Evolutionary conservation across 2,888 invertebrate genomes (phyloP).

Genomic region (Halocaridina rubra): DNA sequence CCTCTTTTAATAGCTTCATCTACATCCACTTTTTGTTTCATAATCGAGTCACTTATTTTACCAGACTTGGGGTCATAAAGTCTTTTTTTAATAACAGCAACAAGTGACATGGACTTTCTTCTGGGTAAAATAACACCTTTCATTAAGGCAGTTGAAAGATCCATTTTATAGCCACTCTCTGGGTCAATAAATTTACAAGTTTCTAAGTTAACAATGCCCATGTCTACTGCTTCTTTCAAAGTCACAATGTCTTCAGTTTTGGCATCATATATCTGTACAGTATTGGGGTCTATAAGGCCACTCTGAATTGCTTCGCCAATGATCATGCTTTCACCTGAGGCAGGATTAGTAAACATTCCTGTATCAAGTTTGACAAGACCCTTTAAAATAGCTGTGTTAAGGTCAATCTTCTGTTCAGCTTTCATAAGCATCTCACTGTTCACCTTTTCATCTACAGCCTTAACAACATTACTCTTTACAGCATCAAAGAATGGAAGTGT

Average conservation of each 20-base stretch:
- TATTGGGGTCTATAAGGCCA: slow-evolving; percentile 74
- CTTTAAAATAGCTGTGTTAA: slow-evolving; percentile 25
- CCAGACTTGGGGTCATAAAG: slow-evolving; percentile 67
- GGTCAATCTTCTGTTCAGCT: neutral
- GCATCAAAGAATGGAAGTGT: slow-evolving; percentile 81
- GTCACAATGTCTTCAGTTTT: slow-evolving; percentile 77
- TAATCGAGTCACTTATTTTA: slow-evolving; percentile 78
- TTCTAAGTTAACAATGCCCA: slow-evolving; percentile 81
- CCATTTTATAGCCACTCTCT: slow-evolving; percentile 75
- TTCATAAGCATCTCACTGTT: neutral
- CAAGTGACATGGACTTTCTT: slow-evolving; percentile 80
- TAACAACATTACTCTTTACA: slow-evolving; percentile 72
- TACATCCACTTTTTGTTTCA: slow-evolving; percentile 79
- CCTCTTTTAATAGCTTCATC: slow-evolving; percentile 82
- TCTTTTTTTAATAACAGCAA: slow-evolving; percentile 67
- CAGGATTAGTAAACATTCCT: slow-evolving; percentile 78
- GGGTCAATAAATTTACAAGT: slow-evolving; percentile 79
- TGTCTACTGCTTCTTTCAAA: slow-evolving; percentile 84
- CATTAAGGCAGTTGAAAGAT: slow-evolving; percentile 78
- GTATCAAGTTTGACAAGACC: slow-evolving; percentile 40
- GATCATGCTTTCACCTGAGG: slow-evolving; percentile 86
- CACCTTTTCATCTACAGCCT: slow-evolving; percentile 36
- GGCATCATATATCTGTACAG: slow-evolving; percentile 40
- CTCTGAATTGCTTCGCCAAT: slow-evolving; percentile 92
- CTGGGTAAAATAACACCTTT: slow-evolving; percentile 78